These are phyloP conservation scores for Phania funesta DNA, from an alignment of 2,888 invertebrate species.

Conservation along the genomic window DNA sequence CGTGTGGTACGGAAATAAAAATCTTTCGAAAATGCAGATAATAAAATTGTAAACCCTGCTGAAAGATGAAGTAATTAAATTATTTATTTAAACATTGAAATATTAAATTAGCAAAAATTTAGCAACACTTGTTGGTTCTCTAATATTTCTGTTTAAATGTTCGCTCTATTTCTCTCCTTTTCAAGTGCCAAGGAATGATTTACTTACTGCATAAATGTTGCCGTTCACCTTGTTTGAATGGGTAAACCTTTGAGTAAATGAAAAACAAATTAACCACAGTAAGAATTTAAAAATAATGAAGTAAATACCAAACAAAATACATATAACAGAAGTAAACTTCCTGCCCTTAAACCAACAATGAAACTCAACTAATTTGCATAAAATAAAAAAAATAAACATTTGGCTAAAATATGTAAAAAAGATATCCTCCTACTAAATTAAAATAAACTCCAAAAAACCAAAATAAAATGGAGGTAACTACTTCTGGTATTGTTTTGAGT, in stretches of 20 bases:
- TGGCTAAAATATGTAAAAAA: not conserved
- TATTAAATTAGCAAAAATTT: not conserved
- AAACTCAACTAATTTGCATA: constrained; percentile 62
- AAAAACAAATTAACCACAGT: constrained; percentile 29
- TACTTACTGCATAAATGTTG: not conserved
- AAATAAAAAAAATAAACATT: constrained; percentile 9
- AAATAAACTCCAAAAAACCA: not conserved
- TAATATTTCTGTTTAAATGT: not conserved
- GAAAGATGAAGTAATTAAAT: not conserved
- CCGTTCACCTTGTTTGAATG: not conserved
- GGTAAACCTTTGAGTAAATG: constrained; percentile 4
- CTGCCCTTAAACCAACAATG: constrained; percentile 39
- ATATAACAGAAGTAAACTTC: not conserved
- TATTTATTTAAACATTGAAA: not conserved
- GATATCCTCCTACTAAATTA: not conserved
- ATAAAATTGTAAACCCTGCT: too few species aligned
- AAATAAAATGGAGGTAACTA: not conserved
- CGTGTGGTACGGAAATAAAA: constrained; percentile 8
- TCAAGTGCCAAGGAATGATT: not conserved
- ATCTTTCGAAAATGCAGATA: too few species aligned
- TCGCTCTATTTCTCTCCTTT: not conserved
- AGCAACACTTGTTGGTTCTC: not conserved
- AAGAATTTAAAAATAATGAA: constrained; percentile 1
- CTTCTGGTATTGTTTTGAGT: constrained; percentile 16
- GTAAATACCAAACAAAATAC: not conserved